phyloP scores from a whole-genome alignment of 64 coral and sea anemone genomes.

The Stichodactyla mertensii region DNA sequence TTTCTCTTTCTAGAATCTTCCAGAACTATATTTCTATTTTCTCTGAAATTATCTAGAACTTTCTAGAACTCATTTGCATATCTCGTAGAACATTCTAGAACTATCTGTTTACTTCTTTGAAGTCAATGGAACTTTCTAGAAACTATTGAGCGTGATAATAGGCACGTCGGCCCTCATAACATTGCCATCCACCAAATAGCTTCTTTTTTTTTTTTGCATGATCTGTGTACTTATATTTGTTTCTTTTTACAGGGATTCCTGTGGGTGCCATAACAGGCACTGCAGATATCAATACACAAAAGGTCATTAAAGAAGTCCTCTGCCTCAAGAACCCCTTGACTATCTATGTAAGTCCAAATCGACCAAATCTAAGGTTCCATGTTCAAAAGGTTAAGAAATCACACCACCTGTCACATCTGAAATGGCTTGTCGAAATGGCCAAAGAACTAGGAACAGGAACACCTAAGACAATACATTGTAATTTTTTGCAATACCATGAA shows the following conservation, averaged over 20 bases:
- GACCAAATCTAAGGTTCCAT: not conserved
- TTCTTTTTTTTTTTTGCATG: not conserved
- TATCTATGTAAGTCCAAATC: not conserved
- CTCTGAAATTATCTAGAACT: no score
- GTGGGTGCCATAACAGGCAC: conserved; percentile 42
- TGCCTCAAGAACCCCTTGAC: conserved; percentile 3
- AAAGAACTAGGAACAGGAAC: not conserved
- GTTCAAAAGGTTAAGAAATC: not conserved
- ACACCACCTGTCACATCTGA: not conserved
- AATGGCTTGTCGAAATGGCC: not conserved
- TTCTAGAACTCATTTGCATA: no score
- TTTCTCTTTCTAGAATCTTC: no score
- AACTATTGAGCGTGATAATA: no score
- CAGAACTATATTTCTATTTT: no score
- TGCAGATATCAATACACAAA: conserved; percentile 21
- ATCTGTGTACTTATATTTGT: not conserved
- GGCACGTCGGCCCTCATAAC: no score
- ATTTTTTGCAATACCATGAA: conserved; percentile 57
- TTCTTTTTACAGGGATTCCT: conserved; percentile 39
- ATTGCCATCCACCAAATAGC: not conserved
- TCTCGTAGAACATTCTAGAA: no score
- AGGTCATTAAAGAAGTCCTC: not conserved
- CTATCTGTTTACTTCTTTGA: no score
- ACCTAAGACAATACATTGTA: conserved; percentile 25
- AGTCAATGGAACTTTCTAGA: no score